phyloP scores from a whole-genome alignment of 2,113 vertebrate genomes.

The Anguilla japonica region DNA sequence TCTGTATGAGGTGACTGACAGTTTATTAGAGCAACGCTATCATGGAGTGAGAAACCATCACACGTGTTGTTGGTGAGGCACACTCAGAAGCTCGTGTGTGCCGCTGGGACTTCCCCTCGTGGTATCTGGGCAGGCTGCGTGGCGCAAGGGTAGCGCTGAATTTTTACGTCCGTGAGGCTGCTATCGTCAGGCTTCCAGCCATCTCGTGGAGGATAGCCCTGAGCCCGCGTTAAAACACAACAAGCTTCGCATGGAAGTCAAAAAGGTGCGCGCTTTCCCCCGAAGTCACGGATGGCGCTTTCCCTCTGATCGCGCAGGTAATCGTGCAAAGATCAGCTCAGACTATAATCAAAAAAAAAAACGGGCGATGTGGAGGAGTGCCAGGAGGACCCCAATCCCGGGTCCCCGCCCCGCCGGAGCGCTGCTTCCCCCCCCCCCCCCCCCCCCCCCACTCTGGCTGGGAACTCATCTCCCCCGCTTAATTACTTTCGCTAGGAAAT shows the following conservation, averaged over 20 bases:
- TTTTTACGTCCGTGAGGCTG: not conserved
- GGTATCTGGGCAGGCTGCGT: not conserved
- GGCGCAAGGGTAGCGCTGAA: not conserved
- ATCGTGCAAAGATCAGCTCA: not conserved
- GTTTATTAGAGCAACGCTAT: not conserved
- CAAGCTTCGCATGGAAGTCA: not conserved
- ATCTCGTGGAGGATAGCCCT: not conserved
- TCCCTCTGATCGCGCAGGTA: not conserved
- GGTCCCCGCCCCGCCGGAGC: not conserved
- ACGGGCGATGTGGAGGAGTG: not conserved
- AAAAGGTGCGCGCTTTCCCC: not conserved
- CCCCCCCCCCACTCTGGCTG: slow-evolving; percentile 13
- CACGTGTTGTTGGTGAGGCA: not conserved
- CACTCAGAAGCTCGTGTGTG: not conserved
- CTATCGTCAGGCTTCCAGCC: not conserved
- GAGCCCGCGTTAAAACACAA: not conserved
- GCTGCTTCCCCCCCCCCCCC: not conserved
- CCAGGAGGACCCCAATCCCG: not conserved
- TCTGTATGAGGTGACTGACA: not conserved
- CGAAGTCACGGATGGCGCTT: not conserved
- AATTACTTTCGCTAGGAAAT: slow-evolving; percentile 40
- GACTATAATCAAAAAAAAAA: not conserved
- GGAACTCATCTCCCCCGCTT: slow-evolving; percentile 17
- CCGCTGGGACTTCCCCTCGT: not conserved
- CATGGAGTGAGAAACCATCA: no score